Conservation (phyloP, 2,113 vertebrate genomes). For the Oenanthe oenanthe region DNA sequence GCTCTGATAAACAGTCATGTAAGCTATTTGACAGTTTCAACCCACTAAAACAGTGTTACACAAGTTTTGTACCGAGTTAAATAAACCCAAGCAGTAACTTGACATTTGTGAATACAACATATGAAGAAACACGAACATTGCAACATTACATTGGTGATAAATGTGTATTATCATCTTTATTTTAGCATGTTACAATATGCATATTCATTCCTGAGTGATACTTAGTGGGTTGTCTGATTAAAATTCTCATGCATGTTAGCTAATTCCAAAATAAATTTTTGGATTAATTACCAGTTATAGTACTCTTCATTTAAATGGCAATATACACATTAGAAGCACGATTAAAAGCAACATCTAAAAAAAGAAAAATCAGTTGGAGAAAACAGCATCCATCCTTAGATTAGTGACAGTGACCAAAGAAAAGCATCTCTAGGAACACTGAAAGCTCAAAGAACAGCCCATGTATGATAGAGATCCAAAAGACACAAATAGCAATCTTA, state of each 20-base stretch:
- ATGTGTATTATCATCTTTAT: neutral
- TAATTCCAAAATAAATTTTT: neutral
- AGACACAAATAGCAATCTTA: neutral
- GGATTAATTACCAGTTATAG: neutral
- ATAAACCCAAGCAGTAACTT: neutral
- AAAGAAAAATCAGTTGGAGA: neutral
- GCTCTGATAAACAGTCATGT: neutral
- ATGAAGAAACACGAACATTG: neutral
- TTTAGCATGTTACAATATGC: neutral
- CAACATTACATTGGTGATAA: neutral
- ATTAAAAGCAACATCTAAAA: neutral
- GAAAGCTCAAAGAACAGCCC: neutral
- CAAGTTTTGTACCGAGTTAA: neutral
- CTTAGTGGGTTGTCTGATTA: neutral
- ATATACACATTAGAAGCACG: neutral
- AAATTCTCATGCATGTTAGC: neutral
- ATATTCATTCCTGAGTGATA: neutral
- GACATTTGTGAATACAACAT: neutral
- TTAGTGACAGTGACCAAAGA: conserved; percentile 2
- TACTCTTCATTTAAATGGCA: conserved; percentile 9
- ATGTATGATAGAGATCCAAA: neutral
- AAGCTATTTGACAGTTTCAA: conserved; percentile 12
- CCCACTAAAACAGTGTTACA: neutral
- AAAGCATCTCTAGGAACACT: neutral
- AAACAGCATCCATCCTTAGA: neutral